Percentiles rank a stretch among this genome's conserved stretches.
Conservation (phyloP, 2,797 vertebrate species). For the Pteropus rufus region DNA sequence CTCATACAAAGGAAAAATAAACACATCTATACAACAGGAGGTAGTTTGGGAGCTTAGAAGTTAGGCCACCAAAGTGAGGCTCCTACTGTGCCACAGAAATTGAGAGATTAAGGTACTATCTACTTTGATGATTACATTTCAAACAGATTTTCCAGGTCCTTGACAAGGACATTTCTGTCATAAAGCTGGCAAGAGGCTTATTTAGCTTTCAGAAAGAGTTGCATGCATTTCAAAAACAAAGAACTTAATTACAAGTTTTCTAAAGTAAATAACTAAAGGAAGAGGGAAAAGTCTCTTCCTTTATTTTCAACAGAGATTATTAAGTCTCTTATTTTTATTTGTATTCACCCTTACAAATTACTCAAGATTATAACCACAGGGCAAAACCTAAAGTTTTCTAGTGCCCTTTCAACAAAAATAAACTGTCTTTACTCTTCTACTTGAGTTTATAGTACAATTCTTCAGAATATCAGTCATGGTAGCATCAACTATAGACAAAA, state of each 20-base stretch:
- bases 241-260: not conserved
- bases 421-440: too few relatives aligned
- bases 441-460: too few relatives aligned
- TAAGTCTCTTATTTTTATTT: too few relatives aligned
- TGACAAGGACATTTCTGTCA: not conserved
- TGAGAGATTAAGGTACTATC: not conserved
- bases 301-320: too few relatives aligned
- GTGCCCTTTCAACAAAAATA: too few relatives aligned
- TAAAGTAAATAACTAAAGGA: not conserved
- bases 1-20: not conserved
- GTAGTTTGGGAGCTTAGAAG: not conserved
- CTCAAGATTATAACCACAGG: too few relatives aligned
- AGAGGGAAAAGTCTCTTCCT: not conserved
- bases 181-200: not conserved
- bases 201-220: not conserved
- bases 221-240: not conserved
- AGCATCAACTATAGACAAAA: too few relatives aligned
- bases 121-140: not conserved
- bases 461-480: too few relatives aligned
- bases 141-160: not conserved
- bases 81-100: not conserved
- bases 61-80: not conserved
- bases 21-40: not conserved
- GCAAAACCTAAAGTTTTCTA: too few relatives aligned
- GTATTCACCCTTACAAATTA: too few relatives aligned